A percentile compares a stretch with the other conserved stretches of the same genome.
These are phyloP conservation scores for Hoplodrina ambigua DNA, from an alignment of 2,888 invertebrate genomes.

Conservation along the genomic window DNA sequence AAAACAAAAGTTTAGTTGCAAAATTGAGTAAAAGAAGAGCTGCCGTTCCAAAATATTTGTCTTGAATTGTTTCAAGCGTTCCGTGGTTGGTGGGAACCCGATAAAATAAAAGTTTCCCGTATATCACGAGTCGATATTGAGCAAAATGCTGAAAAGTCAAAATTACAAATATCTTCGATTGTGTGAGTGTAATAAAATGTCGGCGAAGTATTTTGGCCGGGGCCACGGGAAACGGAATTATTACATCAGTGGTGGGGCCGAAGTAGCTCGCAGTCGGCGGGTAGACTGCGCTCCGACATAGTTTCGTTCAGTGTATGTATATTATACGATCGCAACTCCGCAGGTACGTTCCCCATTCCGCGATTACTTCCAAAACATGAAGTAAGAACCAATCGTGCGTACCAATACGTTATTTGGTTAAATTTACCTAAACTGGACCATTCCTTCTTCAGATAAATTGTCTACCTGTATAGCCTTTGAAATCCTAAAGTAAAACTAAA, in stretches of 20 bases:
- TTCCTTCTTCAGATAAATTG: not conserved
- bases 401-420: not conserved
- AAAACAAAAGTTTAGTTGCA: conserved; percentile 21
- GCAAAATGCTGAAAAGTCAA: conserved; percentile 54
- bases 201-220: conserved; percentile 54
- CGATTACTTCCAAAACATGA: conserved; percentile 46
- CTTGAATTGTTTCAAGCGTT: conserved; percentile 35
- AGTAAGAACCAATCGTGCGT: conserved; percentile 29
- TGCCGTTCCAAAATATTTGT: conserved; percentile 35
- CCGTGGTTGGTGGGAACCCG: conserved; percentile 26
- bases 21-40: conserved; percentile 38
- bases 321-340: conserved; percentile 14
- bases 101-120: conserved; percentile 53
- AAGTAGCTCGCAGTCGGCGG: conserved; percentile 19
- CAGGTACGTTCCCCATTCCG: conserved; percentile 36
- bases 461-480: not conserved
- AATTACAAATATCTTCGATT: conserved; percentile 56
- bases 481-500: not conserved
- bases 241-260: conserved; percentile 48
- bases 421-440: not conserved
- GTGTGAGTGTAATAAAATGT: conserved; percentile 61
- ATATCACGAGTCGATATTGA: conserved; percentile 42
- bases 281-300: conserved; percentile 30
- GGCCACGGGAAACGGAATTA: conserved; percentile 44
- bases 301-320: conserved; percentile 38